phyloP scores from a whole-genome alignment of 2,113 vertebrate species.

The Cacatua alba region DNA sequence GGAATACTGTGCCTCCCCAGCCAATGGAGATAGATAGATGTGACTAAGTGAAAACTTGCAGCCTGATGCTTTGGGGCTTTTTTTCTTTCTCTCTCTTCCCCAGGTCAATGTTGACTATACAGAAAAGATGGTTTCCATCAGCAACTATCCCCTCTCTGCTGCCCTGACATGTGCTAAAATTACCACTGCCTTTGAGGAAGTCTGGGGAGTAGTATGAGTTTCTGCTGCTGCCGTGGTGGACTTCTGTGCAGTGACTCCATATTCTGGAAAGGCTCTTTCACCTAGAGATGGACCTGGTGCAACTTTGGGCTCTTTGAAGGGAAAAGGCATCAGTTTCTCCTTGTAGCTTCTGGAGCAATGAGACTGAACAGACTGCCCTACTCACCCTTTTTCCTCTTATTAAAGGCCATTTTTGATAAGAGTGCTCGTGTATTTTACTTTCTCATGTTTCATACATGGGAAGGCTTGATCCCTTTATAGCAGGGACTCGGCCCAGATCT shows the following conservation, averaged over 20 bases:
- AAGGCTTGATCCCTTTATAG: not conserved
- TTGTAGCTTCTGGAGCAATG: not conserved
- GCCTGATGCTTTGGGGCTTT: not conserved
- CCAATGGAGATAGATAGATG: not conserved
- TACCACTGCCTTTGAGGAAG: slow-evolving; percentile 94
- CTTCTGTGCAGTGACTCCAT: not conserved
- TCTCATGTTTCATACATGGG: not conserved
- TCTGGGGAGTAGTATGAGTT: slow-evolving; percentile 88
- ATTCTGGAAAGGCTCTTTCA: not conserved
- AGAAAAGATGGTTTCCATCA: slow-evolving; percentile 92
- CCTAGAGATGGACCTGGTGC: not conserved
- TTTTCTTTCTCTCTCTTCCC: not conserved
- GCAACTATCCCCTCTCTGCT: slow-evolving; percentile 95
- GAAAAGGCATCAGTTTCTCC: not conserved
- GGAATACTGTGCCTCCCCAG: not conserved
- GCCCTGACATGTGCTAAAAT: slow-evolving; percentile 95
- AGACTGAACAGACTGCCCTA: not conserved
- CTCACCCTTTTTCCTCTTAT: not conserved
- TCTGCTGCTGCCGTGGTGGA: not conserved
- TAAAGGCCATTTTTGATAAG: slow-evolving; percentile 44
- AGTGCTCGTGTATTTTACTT: not conserved
- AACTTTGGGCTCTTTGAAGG: not conserved
- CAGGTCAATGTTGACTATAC: slow-evolving; percentile 92
- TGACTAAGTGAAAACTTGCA: not conserved
- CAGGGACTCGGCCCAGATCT: not conserved